Evolutionary conservation across 2,888 invertebrate species (phyloP).

Genomic region (Temnothorax unifasciatus): DNA sequence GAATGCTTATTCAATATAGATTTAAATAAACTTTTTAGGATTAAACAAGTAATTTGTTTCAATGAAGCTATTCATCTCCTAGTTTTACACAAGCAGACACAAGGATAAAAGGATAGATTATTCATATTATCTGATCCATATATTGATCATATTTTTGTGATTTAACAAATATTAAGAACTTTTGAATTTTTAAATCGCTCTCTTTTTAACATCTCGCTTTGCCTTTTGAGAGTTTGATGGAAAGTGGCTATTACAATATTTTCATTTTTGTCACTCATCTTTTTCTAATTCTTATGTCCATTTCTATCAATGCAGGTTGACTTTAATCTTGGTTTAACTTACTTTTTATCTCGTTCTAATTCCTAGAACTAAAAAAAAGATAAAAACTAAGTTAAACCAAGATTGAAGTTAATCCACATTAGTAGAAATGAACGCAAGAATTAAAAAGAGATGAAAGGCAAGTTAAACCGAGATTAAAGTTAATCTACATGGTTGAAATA

Average conservation of each 20-base stretch:
- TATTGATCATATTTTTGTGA: not conserved
- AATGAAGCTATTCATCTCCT: not conserved
- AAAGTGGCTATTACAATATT: not conserved
- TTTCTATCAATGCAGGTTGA: not conserved
- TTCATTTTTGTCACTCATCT: not conserved
- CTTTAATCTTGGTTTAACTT: not conserved
- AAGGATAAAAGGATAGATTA: not conserved
- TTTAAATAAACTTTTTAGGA: not conserved
- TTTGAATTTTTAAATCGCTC: not conserved
- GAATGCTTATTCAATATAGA: not conserved
- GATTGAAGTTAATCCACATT: no score
- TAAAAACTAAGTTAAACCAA: no score
- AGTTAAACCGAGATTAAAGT: no score
- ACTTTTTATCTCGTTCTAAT: not conserved
- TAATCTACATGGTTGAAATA: no score
- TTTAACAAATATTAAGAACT: not conserved
- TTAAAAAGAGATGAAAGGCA: no score
- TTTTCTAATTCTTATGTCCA: not conserved
- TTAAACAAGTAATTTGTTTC: not conserved
- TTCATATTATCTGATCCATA: not conserved
- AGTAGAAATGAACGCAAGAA: no score
- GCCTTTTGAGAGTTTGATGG: not conserved
- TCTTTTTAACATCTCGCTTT: not conserved
- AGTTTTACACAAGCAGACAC: not conserved
- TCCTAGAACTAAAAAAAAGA: not conserved